Conservation (phyloP, 2,113 vertebrate genomes). For the Poeciliopsis prolifica region DNA sequence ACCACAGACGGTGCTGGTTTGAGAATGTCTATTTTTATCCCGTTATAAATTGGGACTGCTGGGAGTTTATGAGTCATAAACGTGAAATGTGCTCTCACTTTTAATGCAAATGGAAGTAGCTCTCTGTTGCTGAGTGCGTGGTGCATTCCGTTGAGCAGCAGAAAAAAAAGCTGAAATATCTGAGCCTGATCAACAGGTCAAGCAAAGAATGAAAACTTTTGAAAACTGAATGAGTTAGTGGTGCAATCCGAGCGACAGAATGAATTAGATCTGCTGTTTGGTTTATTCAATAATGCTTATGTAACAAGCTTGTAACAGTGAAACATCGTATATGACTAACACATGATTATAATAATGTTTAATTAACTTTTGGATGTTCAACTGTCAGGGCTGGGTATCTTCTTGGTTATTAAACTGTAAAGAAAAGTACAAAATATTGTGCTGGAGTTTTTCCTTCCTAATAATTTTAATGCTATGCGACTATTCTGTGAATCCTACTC, state of each 20-base stretch:
- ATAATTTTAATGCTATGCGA: too few species aligned
- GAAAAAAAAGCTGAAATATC: background rate
- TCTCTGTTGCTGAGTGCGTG: background rate
- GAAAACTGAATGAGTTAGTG: background rate
- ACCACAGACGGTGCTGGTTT: background rate
- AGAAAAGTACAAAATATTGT: background rate
- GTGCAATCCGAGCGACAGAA: slow-evolving; percentile 1
- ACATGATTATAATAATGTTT: background rate
- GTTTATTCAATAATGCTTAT: slow-evolving; percentile 7
- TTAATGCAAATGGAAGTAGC: background rate
- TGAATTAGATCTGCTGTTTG: slow-evolving; percentile 7
- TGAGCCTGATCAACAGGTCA: background rate
- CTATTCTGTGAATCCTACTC: too few species aligned
- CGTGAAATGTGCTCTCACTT: background rate
- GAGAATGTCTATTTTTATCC: background rate
- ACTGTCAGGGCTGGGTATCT: background rate
- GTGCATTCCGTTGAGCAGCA: background rate
- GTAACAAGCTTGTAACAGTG: slow-evolving; percentile 3
- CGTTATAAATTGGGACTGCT: background rate
- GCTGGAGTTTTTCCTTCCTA: background rate
- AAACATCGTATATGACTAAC: background rate
- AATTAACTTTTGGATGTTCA: background rate
- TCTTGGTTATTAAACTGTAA: background rate
- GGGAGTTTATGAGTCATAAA: background rate
- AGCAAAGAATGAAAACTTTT: background rate